A percentile compares a stretch with the other conserved stretches of the same genome.
Evolutionary conservation across 1,140 invertebrate species (phyloP).

Genomic region (Drosophila repleta): DNA sequence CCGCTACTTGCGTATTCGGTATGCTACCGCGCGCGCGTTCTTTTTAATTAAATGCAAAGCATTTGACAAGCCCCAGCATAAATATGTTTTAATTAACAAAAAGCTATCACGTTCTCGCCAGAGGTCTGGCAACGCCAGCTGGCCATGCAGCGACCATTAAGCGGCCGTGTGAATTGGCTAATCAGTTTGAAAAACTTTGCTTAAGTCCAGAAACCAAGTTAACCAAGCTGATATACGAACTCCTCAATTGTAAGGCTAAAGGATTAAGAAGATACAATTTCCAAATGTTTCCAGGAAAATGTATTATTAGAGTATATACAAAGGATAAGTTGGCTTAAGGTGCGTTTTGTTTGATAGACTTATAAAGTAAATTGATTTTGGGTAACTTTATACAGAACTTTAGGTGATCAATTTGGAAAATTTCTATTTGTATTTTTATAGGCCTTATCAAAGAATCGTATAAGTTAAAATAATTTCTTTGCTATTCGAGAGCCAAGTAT

Average conservation of each 20-base stretch:
- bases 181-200: neutral
- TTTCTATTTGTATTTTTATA: too few species aligned
- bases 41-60: conserved; percentile 48
- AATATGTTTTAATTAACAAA: conserved; percentile 48
- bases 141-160: neutral
- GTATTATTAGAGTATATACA: neutral
- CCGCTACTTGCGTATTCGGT: conserved; percentile 38
- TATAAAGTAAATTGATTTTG: too few species aligned
- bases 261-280: too few species aligned
- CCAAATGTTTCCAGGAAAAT: neutral
- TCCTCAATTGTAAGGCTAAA: too few species aligned
- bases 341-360: too few species aligned
- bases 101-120: conserved; percentile 10
- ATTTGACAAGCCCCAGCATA: conserved; percentile 47
- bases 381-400: too few species aligned
- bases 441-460: too few species aligned
- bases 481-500: too few species aligned
- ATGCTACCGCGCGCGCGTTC: conserved; percentile 45
- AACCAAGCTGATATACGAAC: too few species aligned
- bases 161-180: neutral
- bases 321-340: too few species aligned
- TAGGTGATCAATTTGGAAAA: too few species aligned
- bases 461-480: too few species aligned
- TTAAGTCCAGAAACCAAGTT: neutral
- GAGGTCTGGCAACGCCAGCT: conserved; percentile 42